phyloP scores from a whole-genome alignment of 2,113 vertebrate species.

The Sterna hirundo region DNA sequence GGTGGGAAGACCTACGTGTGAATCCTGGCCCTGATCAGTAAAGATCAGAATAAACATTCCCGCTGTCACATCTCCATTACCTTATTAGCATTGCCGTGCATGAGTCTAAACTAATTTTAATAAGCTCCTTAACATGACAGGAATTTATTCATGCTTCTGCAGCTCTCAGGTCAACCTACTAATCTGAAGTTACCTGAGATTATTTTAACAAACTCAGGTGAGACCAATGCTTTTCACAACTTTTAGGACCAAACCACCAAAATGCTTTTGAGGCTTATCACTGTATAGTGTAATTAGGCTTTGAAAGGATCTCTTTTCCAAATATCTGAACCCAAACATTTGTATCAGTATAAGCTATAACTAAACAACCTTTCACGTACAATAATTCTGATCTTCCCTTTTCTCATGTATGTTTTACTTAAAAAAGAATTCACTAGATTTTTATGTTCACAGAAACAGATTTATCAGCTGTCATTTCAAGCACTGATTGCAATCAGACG shows the following conservation, averaged over 20 bases:
- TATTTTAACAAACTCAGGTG: neutral
- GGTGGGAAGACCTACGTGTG: neutral
- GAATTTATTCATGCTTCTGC: neutral
- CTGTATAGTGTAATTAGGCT: neutral
- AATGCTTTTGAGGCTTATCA: neutral
- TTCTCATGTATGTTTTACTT: neutral
- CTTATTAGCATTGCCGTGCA: neutral
- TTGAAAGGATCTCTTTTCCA: neutral
- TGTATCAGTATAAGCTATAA: neutral
- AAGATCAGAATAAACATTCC: neutral
- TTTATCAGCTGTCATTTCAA: neutral
- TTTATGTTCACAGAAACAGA: neutral
- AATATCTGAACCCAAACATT: neutral
- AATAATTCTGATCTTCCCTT: neutral
- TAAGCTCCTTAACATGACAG: neutral
- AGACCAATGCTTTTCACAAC: neutral
- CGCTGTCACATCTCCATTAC: neutral
- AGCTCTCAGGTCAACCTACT: neutral
- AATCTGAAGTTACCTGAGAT: neutral
- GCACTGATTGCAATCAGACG: neutral
- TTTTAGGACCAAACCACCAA: neutral
- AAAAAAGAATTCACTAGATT: neutral
- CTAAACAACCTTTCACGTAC: neutral
- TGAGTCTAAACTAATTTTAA: neutral
- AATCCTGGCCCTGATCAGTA: neutral